Percentiles rank a stretch among this genome's conserved stretches.
phyloP scores from a whole-genome alignment of 2,797 vertebrate genomes.

The Mormyrus hasselquistii region DNA sequence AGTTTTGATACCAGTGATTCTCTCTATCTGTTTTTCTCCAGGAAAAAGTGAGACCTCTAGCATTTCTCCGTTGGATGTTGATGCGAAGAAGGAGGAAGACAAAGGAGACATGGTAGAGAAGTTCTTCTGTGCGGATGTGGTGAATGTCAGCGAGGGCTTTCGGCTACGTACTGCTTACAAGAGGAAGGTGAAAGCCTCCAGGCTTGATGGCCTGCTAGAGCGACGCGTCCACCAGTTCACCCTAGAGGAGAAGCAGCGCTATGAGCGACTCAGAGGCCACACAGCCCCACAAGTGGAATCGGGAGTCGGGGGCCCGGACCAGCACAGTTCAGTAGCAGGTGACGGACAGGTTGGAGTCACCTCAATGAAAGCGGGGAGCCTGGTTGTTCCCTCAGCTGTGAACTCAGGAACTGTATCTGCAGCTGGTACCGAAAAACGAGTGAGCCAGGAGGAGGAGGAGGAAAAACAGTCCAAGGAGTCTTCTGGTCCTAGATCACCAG shows the following conservation, averaged over 20 bases:
- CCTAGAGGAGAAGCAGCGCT: constrained; percentile 86
- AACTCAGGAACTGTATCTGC: neutral
- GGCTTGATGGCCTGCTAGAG: constrained; percentile 86
- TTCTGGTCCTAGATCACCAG: constrained; percentile 31
- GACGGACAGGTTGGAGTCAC: neutral
- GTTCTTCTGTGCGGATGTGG: constrained; percentile 64
- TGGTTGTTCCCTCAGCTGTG: neutral
- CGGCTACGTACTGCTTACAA: constrained; percentile 88
- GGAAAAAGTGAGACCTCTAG: constrained; percentile 51
- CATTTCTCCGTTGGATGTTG: constrained; percentile 36
- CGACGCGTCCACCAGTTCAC: constrained; percentile 87
- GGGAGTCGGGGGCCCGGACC: constrained; percentile 24
- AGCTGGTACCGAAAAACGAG: constrained; percentile 7
- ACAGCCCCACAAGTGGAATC: constrained; percentile 40
- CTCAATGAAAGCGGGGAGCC: neutral
- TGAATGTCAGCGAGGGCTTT: constrained; percentile 94
- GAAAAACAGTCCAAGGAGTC: constrained; percentile 32
- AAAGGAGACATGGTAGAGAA: constrained; percentile 44
- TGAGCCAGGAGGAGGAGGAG: constrained; percentile 22
- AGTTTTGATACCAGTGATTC: neutral
- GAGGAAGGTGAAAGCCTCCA: constrained; percentile 89
- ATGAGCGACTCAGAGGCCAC: constrained; percentile 65
- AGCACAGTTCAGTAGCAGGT: constrained; percentile 19
- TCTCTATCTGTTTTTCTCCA: constrained; percentile 34
- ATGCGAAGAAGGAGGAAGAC: constrained; percentile 64